Conservation (phyloP, 2,797 vertebrate species). For the Anguilla obscura region DNA sequence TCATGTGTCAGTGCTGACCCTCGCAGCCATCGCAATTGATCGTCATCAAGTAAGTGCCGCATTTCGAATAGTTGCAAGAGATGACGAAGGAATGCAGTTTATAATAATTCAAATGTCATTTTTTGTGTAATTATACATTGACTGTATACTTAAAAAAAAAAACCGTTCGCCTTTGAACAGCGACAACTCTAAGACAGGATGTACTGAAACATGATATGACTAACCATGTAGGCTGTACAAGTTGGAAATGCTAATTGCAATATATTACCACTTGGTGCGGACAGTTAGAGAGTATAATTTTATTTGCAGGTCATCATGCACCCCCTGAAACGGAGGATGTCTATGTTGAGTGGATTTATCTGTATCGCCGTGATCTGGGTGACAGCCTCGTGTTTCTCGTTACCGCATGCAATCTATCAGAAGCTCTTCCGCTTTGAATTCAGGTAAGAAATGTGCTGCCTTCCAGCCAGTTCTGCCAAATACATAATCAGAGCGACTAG, state of each 20-base stretch:
- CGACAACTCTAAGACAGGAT: background rate
- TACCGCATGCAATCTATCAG: conserved; percentile 94
- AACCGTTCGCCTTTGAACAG: background rate
- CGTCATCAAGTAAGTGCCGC: conserved; percentile 66
- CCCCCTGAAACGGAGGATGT: conserved; percentile 86
- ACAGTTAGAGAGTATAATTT: background rate
- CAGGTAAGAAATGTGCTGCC: conserved; percentile 70
- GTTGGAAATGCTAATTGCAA: background rate
- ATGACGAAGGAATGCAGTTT: background rate
- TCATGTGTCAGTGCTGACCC: conserved; percentile 74
- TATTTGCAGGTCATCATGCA: conserved; percentile 83
- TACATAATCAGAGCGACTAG: background rate
- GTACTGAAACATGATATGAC: background rate
- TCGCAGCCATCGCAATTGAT: conserved; percentile 76
- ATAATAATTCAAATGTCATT: background rate
- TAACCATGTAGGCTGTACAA: background rate
- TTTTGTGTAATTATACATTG: background rate
- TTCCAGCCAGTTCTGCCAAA: background rate
- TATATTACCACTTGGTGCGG: background rate
- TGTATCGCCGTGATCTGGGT: conserved; percentile 86
- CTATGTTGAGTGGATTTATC: conserved; percentile 73
- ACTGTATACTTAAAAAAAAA: background rate
- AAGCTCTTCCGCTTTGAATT: conserved; percentile 89
- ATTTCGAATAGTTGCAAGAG: background rate
- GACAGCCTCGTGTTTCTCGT: conserved; percentile 90